These are phyloP conservation scores for Stigmatopora argus DNA, from an alignment of 2,113 vertebrate species.

Conservation along the genomic window DNA sequence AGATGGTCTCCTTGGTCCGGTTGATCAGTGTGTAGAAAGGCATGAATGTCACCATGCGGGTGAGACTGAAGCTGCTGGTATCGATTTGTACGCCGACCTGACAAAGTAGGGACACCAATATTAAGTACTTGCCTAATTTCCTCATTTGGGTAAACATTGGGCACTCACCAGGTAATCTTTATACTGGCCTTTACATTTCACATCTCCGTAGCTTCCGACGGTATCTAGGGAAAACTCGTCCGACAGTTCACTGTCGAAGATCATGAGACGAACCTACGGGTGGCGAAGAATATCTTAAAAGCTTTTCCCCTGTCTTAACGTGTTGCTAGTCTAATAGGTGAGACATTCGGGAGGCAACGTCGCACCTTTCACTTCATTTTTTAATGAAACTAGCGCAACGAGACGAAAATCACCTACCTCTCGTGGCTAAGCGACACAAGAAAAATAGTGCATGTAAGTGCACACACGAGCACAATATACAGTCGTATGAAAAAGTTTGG, in stretches of 20 bases:
- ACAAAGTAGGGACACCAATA: neutral
- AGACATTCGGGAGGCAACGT: no score
- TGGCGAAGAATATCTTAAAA: slow-evolving; percentile 1
- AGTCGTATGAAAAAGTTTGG: no score
- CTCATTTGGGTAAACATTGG: neutral
- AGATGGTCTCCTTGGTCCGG: slow-evolving; percentile 80
- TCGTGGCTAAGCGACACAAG: no score
- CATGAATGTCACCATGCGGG: slow-evolving; percentile 92
- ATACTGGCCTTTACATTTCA: slow-evolving; percentile 86
- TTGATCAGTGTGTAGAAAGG: slow-evolving; percentile 94
- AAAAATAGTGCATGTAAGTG: no score
- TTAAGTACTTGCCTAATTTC: neutral
- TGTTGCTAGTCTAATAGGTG: no score
- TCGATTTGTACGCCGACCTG: slow-evolving; percentile 95
- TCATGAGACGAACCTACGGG: slow-evolving; percentile 87
- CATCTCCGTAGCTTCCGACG: slow-evolving; percentile 89
- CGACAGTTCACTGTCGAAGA: slow-evolving; percentile 91
- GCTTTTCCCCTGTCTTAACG: neutral
- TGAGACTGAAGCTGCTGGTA: slow-evolving; percentile 91
- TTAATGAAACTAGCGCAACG: no score
- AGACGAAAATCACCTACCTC: no score
- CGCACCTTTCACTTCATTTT: no score
- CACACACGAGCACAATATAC: no score
- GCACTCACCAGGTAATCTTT: slow-evolving; percentile 85
- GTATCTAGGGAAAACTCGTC: slow-evolving; percentile 95